Base-by-base conservation (phyloP, 2,888 invertebrate genomes). In the Leucania comma region DNA sequence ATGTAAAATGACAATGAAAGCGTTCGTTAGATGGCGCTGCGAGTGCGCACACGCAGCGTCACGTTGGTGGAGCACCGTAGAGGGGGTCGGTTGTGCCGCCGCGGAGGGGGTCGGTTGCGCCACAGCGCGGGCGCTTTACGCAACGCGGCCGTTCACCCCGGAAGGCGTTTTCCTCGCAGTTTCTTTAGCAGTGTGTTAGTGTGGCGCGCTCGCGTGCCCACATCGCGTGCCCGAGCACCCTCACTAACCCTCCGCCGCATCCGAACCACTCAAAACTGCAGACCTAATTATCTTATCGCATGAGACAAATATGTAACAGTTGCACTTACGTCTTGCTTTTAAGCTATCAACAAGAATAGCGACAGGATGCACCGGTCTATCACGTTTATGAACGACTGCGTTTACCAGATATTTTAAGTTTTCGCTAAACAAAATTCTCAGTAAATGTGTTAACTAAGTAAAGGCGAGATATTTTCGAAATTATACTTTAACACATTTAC, bases 101-200 rank as follows among this genome's bases (percentile, higher is more conserved):
- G 82, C 82, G 85, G 87, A 87, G 89, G 86, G 89, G 90, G 89
- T 88, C 74, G 88, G 90, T 92, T 92, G 93, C 93, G 93, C 94
- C 93, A 94, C 93, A 88, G 85, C 89, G 86, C 89, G 86, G 84
- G 88, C 90, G 89, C 90, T 95, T 95, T 95, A 95, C 95, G 95
- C 96, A 96, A 96, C 94, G 88, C 90, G 95, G 94, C 90, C 95
- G 84, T 95, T 96, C 92, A 96, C 95, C 96, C 95, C 96, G 96
- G 96, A 95, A 96, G 95, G 91, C 94, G 92, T 94, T 96, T 95
- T 95, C 95, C 94, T 94, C 89, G 90, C 92, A 91, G 94, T 95
- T 95, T 95, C 95, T 95, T 94, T 93, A 93, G 87, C 93, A 94
- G 92, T 95, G 90, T 94, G 94, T 94, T 95, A 94, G 91, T 94